These are phyloP conservation scores for Paratilapia polleni DNA, from an alignment of 2,113 vertebrate genomes.

Conservation along the genomic window DNA sequence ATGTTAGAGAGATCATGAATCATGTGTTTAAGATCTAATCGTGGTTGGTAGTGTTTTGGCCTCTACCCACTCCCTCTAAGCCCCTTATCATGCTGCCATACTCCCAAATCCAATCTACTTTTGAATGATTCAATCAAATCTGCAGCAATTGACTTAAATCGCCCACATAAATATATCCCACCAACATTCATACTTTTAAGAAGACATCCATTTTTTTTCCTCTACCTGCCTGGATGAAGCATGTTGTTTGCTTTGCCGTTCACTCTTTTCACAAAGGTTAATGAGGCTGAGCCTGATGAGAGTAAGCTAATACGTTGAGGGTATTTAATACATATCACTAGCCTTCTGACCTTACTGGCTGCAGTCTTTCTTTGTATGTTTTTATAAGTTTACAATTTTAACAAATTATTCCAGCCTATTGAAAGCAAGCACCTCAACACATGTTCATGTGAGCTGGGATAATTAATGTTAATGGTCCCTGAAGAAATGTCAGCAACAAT, in stretches of 20 bases:
- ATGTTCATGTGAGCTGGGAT: background rate
- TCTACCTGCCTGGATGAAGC: background rate
- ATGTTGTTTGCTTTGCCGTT: background rate
- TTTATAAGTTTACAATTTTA: background rate
- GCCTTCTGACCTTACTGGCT: background rate
- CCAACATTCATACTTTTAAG: background rate
- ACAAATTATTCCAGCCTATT: background rate
- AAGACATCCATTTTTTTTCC: no score
- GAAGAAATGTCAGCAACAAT: background rate
- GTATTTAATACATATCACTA: background rate
- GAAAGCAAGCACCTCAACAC: background rate
- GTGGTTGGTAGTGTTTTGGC: background rate
- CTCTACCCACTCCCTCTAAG: background rate
- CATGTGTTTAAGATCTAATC: background rate
- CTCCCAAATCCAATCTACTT: background rate
- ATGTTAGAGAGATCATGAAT: background rate
- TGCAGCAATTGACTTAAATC: background rate
- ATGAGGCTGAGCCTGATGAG: background rate
- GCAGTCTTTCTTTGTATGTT: background rate
- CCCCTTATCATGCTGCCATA: background rate
- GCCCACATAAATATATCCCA: background rate
- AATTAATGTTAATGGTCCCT: constrained; percentile 9
- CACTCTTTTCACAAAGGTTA: background rate
- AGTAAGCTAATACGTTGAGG: background rate
- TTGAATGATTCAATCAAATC: background rate